A percentile compares a stretch with the other conserved stretches of the same genome.
Conservation (phyloP, 2,113 vertebrate genomes). For the Cichladusa arquata region DNA sequence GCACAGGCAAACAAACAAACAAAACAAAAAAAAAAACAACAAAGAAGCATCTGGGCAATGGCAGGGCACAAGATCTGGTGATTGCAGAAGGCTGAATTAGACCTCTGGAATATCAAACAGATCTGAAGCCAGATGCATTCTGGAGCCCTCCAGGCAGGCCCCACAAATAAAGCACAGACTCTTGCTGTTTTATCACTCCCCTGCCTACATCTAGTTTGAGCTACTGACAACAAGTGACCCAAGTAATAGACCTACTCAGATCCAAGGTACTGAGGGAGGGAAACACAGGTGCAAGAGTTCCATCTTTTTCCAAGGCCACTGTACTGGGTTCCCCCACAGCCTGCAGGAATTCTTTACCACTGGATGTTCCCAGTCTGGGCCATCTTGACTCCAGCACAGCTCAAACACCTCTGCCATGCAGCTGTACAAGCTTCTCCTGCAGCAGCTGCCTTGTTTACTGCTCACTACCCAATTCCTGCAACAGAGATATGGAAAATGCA, state of each 20-base stretch:
- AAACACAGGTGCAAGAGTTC: not conserved
- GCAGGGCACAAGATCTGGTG: not conserved
- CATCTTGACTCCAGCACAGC: not conserved
- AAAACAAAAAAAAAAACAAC: not conserved
- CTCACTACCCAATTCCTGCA: not conserved
- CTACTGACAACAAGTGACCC: not conserved
- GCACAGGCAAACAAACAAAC: not conserved
- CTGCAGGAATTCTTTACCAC: not conserved
- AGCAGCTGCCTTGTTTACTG: not conserved
- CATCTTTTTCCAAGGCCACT: not conserved
- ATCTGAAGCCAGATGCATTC: not conserved
- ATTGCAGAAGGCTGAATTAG: not conserved
- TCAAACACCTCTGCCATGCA: not conserved
- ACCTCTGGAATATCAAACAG: not conserved
- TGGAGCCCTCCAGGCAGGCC: not conserved
- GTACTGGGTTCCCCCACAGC: not conserved
- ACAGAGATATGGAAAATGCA: not conserved
- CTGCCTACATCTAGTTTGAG: not conserved
- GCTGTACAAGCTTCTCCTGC: not conserved
- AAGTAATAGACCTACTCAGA: not conserved
- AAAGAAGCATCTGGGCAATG: not conserved
- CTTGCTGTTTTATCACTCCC: not conserved
- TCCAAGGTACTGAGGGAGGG: not conserved
- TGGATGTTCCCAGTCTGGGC: not conserved
- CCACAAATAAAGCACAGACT: not conserved